Conservation (phyloP, 2,797 vertebrate species). For the Pyrocephalus nanus region DNA sequence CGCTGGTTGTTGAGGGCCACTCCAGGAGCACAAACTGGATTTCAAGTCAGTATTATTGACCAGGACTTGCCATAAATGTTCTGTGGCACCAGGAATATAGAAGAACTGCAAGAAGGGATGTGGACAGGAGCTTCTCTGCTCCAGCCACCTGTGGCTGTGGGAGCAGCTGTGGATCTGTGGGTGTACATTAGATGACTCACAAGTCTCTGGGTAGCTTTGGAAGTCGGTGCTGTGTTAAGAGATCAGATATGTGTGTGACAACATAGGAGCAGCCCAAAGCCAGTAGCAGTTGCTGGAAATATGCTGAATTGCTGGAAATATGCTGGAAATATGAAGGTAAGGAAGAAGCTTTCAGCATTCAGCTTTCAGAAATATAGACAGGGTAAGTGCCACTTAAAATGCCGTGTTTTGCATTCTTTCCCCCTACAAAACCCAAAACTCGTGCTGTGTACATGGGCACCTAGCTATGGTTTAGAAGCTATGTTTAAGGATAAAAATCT, state of each 20-base stretch:
- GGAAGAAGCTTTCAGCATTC: not conserved
- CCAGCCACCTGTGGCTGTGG: not conserved
- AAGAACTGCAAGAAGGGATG: not conserved
- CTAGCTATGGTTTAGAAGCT: not conserved
- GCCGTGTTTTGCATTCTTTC: not conserved
- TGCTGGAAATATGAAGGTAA: not conserved
- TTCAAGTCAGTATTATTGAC: not conserved
- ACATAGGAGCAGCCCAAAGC: not conserved
- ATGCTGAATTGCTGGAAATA: not conserved
- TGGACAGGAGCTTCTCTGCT: not conserved
- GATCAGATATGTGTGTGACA: not conserved
- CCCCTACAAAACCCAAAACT: accelerated
- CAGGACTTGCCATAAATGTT: not conserved
- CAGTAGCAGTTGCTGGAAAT: not conserved
- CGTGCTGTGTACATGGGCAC: not conserved
- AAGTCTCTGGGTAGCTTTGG: not conserved
- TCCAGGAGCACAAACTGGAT: not conserved
- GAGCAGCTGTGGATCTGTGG: not conserved
- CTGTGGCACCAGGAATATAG: not conserved
- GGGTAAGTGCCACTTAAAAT: not conserved
- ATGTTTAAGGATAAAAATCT: not conserved
- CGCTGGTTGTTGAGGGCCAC: not conserved
- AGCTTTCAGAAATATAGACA: not conserved
- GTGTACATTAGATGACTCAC: not conserved
- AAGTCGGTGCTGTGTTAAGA: not conserved